phyloP scores from a whole-genome alignment of 2,797 vertebrate species.

The Denticeps clupeoides region DNA sequence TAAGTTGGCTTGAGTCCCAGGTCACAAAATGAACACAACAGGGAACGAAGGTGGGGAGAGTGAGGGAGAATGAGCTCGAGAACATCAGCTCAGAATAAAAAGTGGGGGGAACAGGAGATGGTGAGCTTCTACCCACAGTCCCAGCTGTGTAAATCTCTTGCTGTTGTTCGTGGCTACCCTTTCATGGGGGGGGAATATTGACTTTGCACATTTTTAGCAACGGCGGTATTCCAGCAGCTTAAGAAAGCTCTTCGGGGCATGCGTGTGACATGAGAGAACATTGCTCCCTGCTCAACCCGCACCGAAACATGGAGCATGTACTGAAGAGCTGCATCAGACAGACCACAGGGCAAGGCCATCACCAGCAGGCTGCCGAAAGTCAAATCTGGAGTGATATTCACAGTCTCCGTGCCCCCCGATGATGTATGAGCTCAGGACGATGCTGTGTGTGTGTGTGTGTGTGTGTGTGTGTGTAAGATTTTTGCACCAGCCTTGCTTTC shows the following conservation, averaged over 20 bases:
- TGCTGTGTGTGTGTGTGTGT: too few relatives aligned
- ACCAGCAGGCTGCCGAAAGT: too few relatives aligned
- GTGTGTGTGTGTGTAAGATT: too few relatives aligned
- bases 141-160: constrained; percentile 42
- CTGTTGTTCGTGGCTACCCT: constrained; percentile 18
- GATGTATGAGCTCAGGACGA: too few relatives aligned
- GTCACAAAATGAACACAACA: background rate
- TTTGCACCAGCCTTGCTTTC: too few relatives aligned
- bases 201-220: constrained; percentile 37
- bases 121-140: constrained; percentile 18
- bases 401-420: too few relatives aligned
- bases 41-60: constrained; percentile 6
- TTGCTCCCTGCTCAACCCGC: background rate
- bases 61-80: constrained; percentile 9
- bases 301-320: background rate
- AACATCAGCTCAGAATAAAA: background rate
- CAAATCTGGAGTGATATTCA: too few relatives aligned
- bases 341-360: too few relatives aligned
- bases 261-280: constrained; percentile 1
- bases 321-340: too few relatives aligned
- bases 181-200: constrained; percentile 21
- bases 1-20: background rate
- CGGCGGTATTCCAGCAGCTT: constrained; percentile 33
- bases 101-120: constrained; percentile 7
- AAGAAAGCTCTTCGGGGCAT: constrained; percentile 26